Evolutionary conservation across 2,113 vertebrate species (phyloP).

Genomic region (Furnarius figulus): DNA sequence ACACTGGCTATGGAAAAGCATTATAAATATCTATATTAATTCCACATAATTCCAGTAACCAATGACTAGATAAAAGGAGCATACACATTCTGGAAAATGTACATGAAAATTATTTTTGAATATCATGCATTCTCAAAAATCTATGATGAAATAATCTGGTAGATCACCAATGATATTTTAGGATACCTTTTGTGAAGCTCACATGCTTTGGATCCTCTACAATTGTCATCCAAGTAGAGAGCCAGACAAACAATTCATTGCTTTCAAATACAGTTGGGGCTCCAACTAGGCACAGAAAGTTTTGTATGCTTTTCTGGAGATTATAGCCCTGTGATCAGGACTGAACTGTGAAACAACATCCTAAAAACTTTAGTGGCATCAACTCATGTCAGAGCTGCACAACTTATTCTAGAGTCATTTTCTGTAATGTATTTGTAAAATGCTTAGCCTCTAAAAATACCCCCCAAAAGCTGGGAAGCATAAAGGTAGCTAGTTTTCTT

Average conservation of each 20-base stretch:
- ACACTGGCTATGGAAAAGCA: background rate
- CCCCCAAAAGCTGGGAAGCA: background rate
- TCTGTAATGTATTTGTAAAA: background rate
- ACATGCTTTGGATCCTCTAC: background rate
- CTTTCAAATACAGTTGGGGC: background rate
- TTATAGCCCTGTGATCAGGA: background rate
- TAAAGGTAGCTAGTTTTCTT: background rate
- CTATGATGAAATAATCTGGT: background rate
- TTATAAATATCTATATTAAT: background rate
- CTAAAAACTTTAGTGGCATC: background rate
- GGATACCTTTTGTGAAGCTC: background rate
- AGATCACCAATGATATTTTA: background rate
- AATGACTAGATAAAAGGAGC: background rate
- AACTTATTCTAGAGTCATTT: background rate
- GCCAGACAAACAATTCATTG: background rate
- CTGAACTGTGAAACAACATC: background rate
- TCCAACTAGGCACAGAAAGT: background rate
- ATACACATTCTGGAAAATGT: background rate
- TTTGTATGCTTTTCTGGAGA: background rate
- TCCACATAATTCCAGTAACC: background rate
- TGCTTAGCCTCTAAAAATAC: background rate
- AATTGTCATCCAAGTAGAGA: background rate
- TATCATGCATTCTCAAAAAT: background rate
- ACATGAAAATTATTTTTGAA: background rate
- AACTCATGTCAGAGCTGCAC: background rate